Evolutionary conservation across 2,113 vertebrate species (phyloP), one percentile per base, ranked within the genome.

Genomic region (Isurus oxyrinchus): DNA sequence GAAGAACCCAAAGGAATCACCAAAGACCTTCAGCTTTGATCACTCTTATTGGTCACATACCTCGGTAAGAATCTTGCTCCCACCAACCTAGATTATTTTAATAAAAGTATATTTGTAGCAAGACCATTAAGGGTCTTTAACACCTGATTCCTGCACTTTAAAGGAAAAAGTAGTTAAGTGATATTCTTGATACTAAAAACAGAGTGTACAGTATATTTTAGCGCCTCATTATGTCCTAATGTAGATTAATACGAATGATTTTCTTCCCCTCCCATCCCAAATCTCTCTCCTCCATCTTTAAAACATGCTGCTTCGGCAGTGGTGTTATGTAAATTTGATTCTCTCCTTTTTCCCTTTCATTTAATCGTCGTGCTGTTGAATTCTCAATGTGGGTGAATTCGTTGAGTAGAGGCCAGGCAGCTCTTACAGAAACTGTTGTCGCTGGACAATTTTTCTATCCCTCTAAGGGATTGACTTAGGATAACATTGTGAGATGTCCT

Each of bases 11-110:
- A 99, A 99, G 97, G 99, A 99, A 98, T 98, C 99, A 97, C 98
- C 99, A 97, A 99, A 99, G 98, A 99, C 98, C 96, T 99, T 99
- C 98, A 99, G 99, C 98, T 99, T 99, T 97, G 99, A 99, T 98
- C 98, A 99, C 96, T 99, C 99, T 11, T 99, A 99, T 13, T 99
- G 99, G 99, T 99, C 99, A 94, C 99, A 99, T 97, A 99, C 99
- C 69, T 98, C 99, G 96, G 99, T 99, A 97, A 99, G 98, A 96
- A 23, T 25, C 31, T 23, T 66, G 14, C 96, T 96, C 96, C 21
- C 79, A 23, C 67, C 53, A 3, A n/a, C 13, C 7, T 40, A n/a
- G 25, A 96, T 0, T 25, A 4, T 44, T 84, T 44, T 16, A 44
- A 84, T 44, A 23, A 40, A 94, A 40, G 8, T 44, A 40, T 16